Conservation (phyloP, 2,113 vertebrate genomes). For the Melanocharis versteri region DNA sequence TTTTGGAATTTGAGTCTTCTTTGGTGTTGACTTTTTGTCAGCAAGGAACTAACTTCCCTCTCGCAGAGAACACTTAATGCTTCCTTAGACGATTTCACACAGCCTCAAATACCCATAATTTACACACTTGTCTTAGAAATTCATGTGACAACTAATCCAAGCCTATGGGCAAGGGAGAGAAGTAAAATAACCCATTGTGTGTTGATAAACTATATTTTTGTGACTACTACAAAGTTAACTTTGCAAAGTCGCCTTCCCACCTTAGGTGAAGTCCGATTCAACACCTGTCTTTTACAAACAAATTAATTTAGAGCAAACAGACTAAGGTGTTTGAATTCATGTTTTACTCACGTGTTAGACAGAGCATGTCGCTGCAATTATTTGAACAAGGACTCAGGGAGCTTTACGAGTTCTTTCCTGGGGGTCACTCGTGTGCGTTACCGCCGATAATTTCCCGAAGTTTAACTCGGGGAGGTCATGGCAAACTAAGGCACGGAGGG, state of each 20-base stretch:
- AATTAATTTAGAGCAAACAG: neutral
- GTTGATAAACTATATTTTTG: neutral
- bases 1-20: neutral
- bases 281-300: neutral
- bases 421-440: accelerated
- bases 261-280: neutral
- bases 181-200: neutral
- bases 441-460: accelerated
- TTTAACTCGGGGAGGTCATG: accelerated
- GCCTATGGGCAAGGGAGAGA: neutral
- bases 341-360: neutral
- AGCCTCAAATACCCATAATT: neutral
- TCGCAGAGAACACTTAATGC: neutral
- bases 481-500: neutral
- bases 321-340: neutral
- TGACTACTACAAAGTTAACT: neutral
- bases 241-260: neutral
- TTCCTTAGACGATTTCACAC: neutral
- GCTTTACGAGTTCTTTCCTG: accelerated
- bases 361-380: neutral
- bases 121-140: neutral
- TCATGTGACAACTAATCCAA: neutral
- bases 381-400: neutral
- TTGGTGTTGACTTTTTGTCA: neutral
- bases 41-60: neutral